Evolutionary conservation across 2,888 invertebrate species (phyloP).

Genomic region (Oxytorus armatus): DNA sequence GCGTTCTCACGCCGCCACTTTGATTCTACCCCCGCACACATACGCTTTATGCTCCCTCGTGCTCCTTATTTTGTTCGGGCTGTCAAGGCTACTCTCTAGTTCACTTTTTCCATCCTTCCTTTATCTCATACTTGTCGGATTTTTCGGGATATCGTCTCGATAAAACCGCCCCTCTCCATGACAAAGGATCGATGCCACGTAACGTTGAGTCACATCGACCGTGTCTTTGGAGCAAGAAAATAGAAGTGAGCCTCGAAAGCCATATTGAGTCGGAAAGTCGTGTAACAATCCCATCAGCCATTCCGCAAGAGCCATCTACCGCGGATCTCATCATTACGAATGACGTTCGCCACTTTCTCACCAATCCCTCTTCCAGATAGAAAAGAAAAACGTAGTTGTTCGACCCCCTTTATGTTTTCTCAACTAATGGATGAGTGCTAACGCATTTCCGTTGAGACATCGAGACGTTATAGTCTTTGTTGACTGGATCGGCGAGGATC

Average conservation of each 20-base stretch:
- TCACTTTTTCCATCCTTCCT: constrained; percentile 33
- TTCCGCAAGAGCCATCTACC: constrained; percentile 18
- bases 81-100: constrained; percentile 53
- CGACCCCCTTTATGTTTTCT: no score
- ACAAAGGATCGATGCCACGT: constrained; percentile 42
- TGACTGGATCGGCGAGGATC: no score
- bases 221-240: constrained; percentile 22
- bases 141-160: constrained; percentile 57
- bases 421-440: no score
- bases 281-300: constrained; percentile 56
- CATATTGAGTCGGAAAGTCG: constrained; percentile 61
- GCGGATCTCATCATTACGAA: constrained; percentile 11
- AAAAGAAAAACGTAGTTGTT: no score
- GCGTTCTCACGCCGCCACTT: constrained; percentile 36
- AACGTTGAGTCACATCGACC: neutral
- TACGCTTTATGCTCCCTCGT: constrained; percentile 42
- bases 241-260: constrained; percentile 42
- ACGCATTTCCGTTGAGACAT: no score
- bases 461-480: no score
- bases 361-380: neutral
- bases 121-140: constrained; percentile 52
- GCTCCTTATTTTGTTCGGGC: constrained; percentile 55
- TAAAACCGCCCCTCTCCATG: constrained; percentile 48
- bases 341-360: constrained; percentile 17
- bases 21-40: constrained; percentile 38